These are phyloP conservation scores for Wiebesia pumilae DNA, from an alignment of 1,140 invertebrate species.

Conservation along the genomic window DNA sequence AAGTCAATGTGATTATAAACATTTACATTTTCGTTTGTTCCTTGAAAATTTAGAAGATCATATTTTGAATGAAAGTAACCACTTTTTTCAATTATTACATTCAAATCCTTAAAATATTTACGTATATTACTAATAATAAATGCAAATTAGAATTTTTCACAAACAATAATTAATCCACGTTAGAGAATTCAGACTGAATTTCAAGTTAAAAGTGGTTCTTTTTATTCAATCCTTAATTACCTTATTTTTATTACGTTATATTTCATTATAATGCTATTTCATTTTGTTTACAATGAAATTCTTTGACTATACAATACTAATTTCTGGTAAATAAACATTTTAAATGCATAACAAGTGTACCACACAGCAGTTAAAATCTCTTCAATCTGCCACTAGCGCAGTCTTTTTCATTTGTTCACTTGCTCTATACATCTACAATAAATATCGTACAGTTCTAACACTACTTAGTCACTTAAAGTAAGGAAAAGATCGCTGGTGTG, in stretches of 20 bases:
- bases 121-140: slow-evolving; percentile 25
- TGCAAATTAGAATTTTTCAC: slow-evolving; percentile 3
- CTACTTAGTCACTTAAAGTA: slow-evolving; percentile 13
- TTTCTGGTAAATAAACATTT: slow-evolving; percentile 23
- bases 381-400: not conserved
- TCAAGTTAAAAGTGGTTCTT: slow-evolving; percentile 32
- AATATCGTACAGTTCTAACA: slow-evolving; percentile 44
- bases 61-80: not conserved
- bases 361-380: not conserved
- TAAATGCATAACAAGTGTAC: slow-evolving; percentile 24
- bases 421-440: slow-evolving; percentile 40
- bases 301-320: slow-evolving; percentile 23
- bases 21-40: not conserved
- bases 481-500: not conserved
- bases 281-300: not conserved
- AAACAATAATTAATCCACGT: slow-evolving; percentile 19
- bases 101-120: slow-evolving; percentile 27
- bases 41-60: not conserved
- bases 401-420: not conserved
- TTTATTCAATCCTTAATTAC: not conserved
- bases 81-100: slow-evolving; percentile 1
- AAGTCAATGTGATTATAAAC: slow-evolving; percentile 3
- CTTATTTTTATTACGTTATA: not conserved
- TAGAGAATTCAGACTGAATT: slow-evolving; percentile 35
- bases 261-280: not conserved